Evolutionary conservation across 1,140 invertebrate genomes (phyloP), one percentile per base, ranked within the genome.

Genomic region (Drosophila seguyi): DNA sequence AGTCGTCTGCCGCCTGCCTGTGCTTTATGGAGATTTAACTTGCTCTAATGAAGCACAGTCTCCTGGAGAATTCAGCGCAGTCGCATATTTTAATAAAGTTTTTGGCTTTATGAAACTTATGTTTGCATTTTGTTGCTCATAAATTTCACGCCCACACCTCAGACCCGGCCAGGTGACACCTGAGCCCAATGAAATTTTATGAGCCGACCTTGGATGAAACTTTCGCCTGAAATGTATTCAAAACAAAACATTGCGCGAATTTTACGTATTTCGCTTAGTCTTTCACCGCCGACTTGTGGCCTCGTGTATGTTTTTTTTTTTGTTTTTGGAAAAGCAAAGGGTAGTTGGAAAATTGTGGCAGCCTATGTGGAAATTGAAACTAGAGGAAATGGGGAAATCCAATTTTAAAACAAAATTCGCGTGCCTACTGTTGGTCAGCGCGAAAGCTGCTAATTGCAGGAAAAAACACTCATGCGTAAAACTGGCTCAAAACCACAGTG

Each of bases 81-180:
- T 74, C 82, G 84, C 85, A 88, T 88, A 88, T 90, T 88, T 88
- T 88, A 81, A 90, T 88, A 88, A 90, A 88, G 81, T 84, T 83
- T 75, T 59, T 58, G 48, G 62, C 45, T 62, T 81, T 77, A 72
- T 58, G 55, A 59, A 73, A 79, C 68, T 88, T 88, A 77, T 80
- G 81, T 76, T 80, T 81, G 77, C 77, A 81, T 72, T 88, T 88
- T 90, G 79, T 90, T 84, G 58, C 58, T 61, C 85, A 83, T 88
- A 90, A 90, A 81, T 88, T 80, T 58, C 55, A 45, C 62, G 34
- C 60, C 53, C 36, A 25, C 58, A 16, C 20, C 36, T 14, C 29
- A 1, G 20, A 27, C 11, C 16, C 22, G 39, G 61, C 20, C 61
- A 41, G 69, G 71, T 78, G 66, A 74, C 84, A 90, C 84, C 84